Conservation (phyloP, 2,797 vertebrate genomes). For the Aratinga solstitialis region DNA sequence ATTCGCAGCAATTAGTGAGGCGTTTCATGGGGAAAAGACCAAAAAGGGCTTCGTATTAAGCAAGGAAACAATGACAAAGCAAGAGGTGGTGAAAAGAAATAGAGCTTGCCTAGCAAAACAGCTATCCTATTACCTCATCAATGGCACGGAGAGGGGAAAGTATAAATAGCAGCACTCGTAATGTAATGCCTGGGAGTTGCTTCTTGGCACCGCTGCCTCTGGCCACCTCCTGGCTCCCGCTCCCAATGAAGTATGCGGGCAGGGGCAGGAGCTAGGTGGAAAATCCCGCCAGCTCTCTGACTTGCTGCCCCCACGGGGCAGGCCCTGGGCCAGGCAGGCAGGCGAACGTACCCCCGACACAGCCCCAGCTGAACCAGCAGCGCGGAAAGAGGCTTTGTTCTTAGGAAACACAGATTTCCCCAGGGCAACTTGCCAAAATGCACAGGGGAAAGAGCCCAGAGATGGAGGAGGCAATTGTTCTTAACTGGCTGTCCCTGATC, state of each 20-base stretch:
- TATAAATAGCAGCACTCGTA: conserved; percentile 41
- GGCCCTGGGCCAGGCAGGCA: neutral
- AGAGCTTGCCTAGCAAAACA: conserved; percentile 28
- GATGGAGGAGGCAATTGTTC: neutral
- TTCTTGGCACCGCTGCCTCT: neutral
- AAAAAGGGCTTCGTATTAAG: neutral
- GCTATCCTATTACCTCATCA: conserved; percentile 38
- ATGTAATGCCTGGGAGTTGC: conserved; percentile 38
- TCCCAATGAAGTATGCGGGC: neutral
- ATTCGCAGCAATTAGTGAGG: neutral
- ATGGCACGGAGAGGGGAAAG: neutral
- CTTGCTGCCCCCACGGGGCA: neutral
- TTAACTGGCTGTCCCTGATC: neutral
- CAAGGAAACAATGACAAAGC: conserved; percentile 11
- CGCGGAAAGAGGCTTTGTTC: neutral
- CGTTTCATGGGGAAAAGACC: neutral
- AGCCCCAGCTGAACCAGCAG: accelerated
- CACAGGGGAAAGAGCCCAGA: neutral
- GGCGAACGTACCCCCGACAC: neutral
- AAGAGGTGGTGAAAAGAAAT: neutral
- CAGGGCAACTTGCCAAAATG: neutral
- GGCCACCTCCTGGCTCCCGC: neutral
- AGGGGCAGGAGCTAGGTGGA: neutral
- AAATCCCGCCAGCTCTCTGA: neutral
- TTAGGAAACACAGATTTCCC: neutral